Conservation (phyloP, 1,140 invertebrate species). For the Reticulitermes speratus region DNA sequence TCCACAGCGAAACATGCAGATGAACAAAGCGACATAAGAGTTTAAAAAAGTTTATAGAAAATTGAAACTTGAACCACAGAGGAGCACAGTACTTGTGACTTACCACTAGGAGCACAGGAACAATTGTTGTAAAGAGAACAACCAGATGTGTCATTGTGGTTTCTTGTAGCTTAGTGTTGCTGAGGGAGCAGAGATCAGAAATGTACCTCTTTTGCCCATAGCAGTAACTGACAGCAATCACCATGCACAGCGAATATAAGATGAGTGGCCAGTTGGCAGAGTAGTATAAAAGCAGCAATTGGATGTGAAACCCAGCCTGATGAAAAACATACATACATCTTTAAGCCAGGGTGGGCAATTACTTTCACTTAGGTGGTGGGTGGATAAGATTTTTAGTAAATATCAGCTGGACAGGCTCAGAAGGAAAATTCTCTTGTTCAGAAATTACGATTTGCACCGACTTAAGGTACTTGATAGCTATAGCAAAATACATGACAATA, state of each 20-base stretch:
- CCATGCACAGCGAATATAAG: background rate
- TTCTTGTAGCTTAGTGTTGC: background rate
- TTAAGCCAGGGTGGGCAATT: no score
- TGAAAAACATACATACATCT: background rate
- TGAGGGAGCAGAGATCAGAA: background rate
- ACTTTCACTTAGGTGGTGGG: no score
- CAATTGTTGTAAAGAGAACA: background rate
- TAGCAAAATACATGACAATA: no score
- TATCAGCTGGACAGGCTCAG: no score
- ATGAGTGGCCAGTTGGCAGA: background rate
- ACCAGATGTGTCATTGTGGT: background rate
- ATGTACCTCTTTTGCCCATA: conserved; percentile 8
- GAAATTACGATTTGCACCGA: no score
- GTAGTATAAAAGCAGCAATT: background rate
- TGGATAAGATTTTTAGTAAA: no score
- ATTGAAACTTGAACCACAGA: background rate
- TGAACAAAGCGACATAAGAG: no score
- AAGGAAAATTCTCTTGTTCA: no score
- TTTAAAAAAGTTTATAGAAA: background rate
- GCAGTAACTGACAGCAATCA: background rate
- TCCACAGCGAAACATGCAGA: no score
- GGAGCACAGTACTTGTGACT: background rate
- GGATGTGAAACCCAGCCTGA: background rate
- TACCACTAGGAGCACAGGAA: background rate
- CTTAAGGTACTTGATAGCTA: no score